Evolutionary conservation across 2,797 vertebrate species (phyloP).

Genomic region (Moxostoma hubbsi): DNA sequence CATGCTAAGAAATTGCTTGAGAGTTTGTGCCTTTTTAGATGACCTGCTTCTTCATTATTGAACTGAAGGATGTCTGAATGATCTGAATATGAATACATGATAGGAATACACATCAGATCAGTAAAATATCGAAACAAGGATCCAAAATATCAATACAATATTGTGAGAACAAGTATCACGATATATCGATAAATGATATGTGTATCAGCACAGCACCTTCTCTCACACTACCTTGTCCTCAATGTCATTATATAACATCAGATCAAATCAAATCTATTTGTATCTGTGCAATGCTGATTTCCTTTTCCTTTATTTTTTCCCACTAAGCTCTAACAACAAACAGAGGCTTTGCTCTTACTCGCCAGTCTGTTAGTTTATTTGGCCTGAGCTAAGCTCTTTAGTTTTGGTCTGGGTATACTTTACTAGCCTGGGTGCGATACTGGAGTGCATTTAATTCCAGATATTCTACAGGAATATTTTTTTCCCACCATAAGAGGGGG

Average conservation of each 20-base stretch:
- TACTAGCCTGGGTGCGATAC: conserved; percentile 50
- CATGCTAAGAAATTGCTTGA: no score
- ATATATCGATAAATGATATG: no score
- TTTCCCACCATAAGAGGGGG: conserved; percentile 47
- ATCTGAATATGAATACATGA: no score
- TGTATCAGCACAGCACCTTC: no score
- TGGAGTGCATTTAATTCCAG: conserved; percentile 52
- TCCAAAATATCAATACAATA: no score
- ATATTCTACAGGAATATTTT: conserved; percentile 56
- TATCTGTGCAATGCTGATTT: neutral
- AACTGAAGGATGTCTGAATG: no score
- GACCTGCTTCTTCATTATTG: no score
- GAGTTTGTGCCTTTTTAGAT: no score
- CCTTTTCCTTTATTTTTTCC: conserved; percentile 10
- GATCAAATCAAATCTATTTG: conserved; percentile 31
- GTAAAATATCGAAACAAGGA: no score
- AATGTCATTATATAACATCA: conserved; percentile 35
- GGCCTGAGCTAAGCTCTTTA: conserved; percentile 46
- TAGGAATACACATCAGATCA: no score
- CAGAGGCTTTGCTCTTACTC: conserved; percentile 29
- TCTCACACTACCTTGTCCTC: conserved; percentile 21
- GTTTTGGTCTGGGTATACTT: conserved; percentile 52
- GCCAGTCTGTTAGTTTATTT: conserved; percentile 53
- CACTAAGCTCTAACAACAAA: conserved; percentile 37
- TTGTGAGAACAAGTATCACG: no score